Percentiles rank a stretch among this genome's conserved stretches.
Evolutionary conservation across 2,797 vertebrate species (phyloP).

Genomic region (Micromesistius poutassou): DNA sequence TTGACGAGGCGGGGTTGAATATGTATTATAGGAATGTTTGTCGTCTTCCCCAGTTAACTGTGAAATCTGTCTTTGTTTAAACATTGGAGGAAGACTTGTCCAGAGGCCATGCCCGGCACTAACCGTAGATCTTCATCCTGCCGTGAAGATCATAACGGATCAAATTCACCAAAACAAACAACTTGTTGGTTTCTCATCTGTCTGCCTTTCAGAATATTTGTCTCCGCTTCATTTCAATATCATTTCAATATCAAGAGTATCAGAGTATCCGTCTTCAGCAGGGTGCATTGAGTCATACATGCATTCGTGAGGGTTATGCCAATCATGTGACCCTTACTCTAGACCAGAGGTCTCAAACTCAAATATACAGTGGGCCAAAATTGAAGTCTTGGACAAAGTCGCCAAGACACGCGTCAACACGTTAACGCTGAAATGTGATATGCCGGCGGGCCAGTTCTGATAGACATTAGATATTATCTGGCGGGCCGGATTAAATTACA

Average conservation of each 20-base stretch:
- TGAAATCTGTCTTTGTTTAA: slow-evolving; percentile 41
- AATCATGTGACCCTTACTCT: neutral
- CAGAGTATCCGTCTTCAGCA: neutral
- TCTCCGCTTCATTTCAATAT: neutral
- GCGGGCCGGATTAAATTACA: no score
- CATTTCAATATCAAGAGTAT: no score
- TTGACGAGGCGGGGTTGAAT: slow-evolving; percentile 35
- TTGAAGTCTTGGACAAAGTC: no score
- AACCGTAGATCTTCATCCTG: slow-evolving; percentile 23
- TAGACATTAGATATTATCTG: no score
- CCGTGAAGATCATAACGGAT: neutral
- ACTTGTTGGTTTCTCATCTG: neutral
- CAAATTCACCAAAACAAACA: neutral
- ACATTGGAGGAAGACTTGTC: slow-evolving; percentile 33
- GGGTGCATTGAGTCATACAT: no score
- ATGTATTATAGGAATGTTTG: slow-evolving; percentile 39
- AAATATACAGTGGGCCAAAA: no score
- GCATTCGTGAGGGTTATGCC: neutral
- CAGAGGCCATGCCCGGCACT: slow-evolving; percentile 34
- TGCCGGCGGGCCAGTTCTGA: no score
- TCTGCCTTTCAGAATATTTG: neutral
- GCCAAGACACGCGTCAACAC: no score
- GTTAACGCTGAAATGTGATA: no score
- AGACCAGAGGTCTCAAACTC: no score
- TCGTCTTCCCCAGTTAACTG: slow-evolving; percentile 43